phyloP scores from a whole-genome alignment of 2,888 invertebrate species.

The Sepioteuthis lessoniana region DNA sequence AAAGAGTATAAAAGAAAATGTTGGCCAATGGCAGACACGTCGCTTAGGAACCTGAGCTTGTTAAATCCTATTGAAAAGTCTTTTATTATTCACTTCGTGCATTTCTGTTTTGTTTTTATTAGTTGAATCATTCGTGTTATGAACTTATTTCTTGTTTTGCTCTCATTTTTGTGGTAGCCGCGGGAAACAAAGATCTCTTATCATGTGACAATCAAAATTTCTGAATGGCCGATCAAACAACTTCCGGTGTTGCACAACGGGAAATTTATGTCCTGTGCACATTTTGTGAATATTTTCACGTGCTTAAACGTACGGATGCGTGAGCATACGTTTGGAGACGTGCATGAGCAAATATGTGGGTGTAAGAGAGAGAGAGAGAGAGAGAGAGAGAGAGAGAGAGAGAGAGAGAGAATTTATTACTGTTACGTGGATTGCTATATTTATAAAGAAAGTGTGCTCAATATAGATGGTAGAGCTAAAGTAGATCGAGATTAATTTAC shows the following conservation, averaged over 20 bases:
- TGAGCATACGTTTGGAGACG: too few species aligned
- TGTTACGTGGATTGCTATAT: too few species aligned
- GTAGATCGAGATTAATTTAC: too few species aligned
- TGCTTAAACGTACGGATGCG: too few species aligned
- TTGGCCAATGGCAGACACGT: background rate
- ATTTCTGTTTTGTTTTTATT: too few species aligned
- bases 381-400: too few species aligned
- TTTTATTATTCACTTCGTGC: background rate
- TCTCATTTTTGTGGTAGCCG: background rate
- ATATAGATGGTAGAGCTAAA: too few species aligned
- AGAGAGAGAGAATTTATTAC: too few species aligned
- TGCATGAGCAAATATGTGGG: too few species aligned
- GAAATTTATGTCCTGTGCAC: background rate
- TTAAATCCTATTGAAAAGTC: background rate
- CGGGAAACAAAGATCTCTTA: background rate
- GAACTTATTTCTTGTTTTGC: background rate
- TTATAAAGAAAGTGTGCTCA: too few species aligned
- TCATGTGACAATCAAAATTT: slow-evolving; percentile 17
- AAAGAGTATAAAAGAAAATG: background rate
- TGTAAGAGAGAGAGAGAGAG: too few species aligned
- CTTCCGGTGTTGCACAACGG: background rate
- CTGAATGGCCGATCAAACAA: slow-evolving; percentile 11
- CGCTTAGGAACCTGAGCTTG: background rate
- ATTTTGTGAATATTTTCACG: background rate
- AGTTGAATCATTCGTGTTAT: too few species aligned